Percentiles rank a stretch among this genome's conserved stretches.
phyloP scores from a whole-genome alignment of 2,888 invertebrate species.

The Cataglyphis rosenhaueri region DNA sequence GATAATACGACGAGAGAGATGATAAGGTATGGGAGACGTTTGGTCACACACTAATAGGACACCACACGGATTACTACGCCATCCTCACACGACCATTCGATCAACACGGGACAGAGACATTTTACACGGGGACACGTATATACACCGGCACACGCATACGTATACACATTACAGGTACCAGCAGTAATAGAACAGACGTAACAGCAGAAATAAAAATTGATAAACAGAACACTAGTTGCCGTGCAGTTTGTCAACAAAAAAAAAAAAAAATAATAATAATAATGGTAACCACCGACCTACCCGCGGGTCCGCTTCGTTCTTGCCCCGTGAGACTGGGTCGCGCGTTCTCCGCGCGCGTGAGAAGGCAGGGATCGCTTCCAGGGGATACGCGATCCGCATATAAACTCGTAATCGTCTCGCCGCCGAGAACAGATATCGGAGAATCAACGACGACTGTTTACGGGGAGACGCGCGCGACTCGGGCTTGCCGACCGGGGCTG shows the following conservation, averaged over 20 bases:
- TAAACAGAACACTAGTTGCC: constrained; percentile 82
- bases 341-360: constrained; percentile 59
- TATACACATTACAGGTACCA: constrained; percentile 77
- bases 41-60: constrained; percentile 81
- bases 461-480: constrained; percentile 65
- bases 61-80: constrained; percentile 76
- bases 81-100: constrained; percentile 76
- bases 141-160: constrained; percentile 69
- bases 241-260: constrained; percentile 81
- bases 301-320: constrained; percentile 86
- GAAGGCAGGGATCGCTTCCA: constrained; percentile 21
- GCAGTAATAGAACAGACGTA: constrained; percentile 77
- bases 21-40: constrained; percentile 85
- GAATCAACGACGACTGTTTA: constrained; percentile 36
- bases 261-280: constrained; percentile 70
- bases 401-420: constrained; percentile 16
- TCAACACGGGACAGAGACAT: constrained; percentile 69
- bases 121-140: constrained; percentile 66
- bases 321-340: constrained; percentile 77
- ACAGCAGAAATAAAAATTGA: constrained; percentile 73
- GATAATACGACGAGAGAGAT: constrained; percentile 83
- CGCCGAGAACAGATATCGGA: background rate
- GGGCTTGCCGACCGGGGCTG: constrained; percentile 66
- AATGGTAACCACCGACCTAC: constrained; percentile 84
- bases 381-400: background rate